Conservation (phyloP, 2,797 vertebrate genomes). For the Chelidonichthys spinosus region DNA sequence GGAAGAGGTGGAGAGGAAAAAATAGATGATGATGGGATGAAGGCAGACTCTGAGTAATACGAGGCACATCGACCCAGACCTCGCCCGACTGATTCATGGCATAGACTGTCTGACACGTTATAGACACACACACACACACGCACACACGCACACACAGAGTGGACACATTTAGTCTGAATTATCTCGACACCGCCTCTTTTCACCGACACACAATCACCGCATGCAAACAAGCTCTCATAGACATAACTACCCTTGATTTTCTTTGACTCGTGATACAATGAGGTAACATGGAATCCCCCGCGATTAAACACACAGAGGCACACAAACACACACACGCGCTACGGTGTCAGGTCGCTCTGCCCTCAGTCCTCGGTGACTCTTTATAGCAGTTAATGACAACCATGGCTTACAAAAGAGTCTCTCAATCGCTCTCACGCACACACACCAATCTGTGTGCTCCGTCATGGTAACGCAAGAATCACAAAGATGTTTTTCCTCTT, state of each 20-base stretch:
- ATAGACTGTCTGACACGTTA: conserved; percentile 70
- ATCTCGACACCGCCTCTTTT: conserved; percentile 45
- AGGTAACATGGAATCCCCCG: conserved; percentile 56
- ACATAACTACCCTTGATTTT: conserved; percentile 58
- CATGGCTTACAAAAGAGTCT: conserved; percentile 69
- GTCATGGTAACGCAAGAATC: conserved; percentile 18
- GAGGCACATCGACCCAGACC: conserved; percentile 72
- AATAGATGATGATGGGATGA: conserved; percentile 11
- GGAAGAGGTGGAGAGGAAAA: conserved; percentile 4
- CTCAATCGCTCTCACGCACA: conserved; percentile 22
- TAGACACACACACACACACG: conserved; percentile 8
- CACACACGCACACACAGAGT: conserved; percentile 12
- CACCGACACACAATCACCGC: conserved; percentile 37
- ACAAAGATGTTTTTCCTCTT: conserved; percentile 13
- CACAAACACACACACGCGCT: conserved; percentile 37
- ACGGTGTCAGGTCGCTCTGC: conserved; percentile 82
- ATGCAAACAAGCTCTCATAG: conserved; percentile 37
- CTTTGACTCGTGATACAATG: conserved; percentile 50
- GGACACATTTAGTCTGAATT: conserved; percentile 36
- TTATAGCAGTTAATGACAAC: conserved; percentile 79
- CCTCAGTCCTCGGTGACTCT: conserved; percentile 77
- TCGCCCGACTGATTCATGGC: conserved; percentile 81
- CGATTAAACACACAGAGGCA: conserved; percentile 56
- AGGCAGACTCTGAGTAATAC: conserved; percentile 68
- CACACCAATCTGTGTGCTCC: conserved; percentile 2